Conservation (phyloP, 2,797 vertebrate species). For the Dermochelys coriacea region DNA sequence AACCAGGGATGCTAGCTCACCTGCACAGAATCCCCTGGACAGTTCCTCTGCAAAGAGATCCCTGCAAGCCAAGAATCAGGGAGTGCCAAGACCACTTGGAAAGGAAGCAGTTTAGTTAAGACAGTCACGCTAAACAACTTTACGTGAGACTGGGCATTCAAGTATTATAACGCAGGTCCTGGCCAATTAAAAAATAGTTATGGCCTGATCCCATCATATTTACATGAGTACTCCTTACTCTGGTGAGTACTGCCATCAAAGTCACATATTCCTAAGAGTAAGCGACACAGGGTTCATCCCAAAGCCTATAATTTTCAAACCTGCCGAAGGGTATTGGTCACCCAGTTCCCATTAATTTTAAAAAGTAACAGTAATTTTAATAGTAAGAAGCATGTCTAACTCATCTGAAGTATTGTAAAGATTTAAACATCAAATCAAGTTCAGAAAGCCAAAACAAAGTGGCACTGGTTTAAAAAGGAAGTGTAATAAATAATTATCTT, state of each 20-base stretch:
- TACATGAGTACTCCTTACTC: not conserved
- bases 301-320: not conserved
- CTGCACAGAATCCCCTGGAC: slow-evolving; percentile 9
- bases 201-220: slow-evolving; percentile 3
- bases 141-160: slow-evolving; percentile 34
- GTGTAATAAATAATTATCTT: slow-evolving; percentile 30
- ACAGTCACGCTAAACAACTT: not conserved
- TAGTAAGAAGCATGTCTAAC: not conserved
- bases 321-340: slow-evolving; percentile 5
- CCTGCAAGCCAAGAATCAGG: not conserved
- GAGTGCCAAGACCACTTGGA: slow-evolving; percentile 1
- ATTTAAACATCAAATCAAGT: not conserved
- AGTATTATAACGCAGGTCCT: slow-evolving; percentile 45
- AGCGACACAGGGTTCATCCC: not conserved
- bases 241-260: not conserved
- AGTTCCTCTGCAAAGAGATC: slow-evolving; percentile 5
- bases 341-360: not conserved
- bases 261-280: not conserved
- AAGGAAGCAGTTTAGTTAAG: slow-evolving; percentile 48
- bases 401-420: slow-evolving; percentile 18
- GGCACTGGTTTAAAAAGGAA: not conserved
- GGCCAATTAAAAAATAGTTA: slow-evolving; percentile 58
- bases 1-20: not conserved
- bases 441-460: not conserved
- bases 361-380: slow-evolving; percentile 33